Conservation (phyloP, 2,113 vertebrate species). For the Nansenia antarctica region DNA sequence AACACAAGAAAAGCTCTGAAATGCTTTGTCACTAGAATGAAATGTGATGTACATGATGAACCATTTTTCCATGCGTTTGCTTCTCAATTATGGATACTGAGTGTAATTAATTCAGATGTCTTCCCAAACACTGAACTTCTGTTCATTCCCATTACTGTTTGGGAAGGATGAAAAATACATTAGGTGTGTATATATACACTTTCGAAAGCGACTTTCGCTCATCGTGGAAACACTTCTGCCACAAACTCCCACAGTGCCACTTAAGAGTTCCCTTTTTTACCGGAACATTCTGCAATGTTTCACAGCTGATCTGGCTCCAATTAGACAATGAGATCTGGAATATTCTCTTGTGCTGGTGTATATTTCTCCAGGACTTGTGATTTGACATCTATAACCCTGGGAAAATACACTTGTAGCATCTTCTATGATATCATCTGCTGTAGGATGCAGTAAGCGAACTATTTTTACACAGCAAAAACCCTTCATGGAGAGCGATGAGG, state of each 20-base stretch:
- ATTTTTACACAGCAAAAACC: constrained; percentile 34
- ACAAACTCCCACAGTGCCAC: constrained; percentile 44
- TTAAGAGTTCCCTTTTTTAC: constrained; percentile 39
- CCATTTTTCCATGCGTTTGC: constrained; percentile 66
- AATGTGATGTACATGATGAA: constrained; percentile 64
- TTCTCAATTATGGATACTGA: constrained; percentile 76
- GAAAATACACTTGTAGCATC: constrained; percentile 30
- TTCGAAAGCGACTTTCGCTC: constrained; percentile 38
- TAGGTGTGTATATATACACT: constrained; percentile 51
- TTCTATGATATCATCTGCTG: constrained; percentile 30
- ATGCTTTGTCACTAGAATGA: constrained; percentile 69
- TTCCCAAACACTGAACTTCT: constrained; percentile 72
- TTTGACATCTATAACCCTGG: background rate
- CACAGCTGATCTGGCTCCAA: background rate
- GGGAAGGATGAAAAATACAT: constrained; percentile 67
- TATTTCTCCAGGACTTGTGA: constrained; percentile 5
- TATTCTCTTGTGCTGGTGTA: constrained; percentile 17
- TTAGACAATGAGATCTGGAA: constrained; percentile 2
- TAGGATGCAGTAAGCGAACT: constrained; percentile 35
- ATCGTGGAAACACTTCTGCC: constrained; percentile 42
- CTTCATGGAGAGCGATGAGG: constrained; percentile 50
- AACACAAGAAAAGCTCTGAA: constrained; percentile 56
- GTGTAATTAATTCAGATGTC: constrained; percentile 67
- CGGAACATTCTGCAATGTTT: constrained; percentile 1
- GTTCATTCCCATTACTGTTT: constrained; percentile 69